Evolutionary conservation across 2,797 vertebrate genomes (phyloP).

Genomic region (Astyanax mexicanus): DNA sequence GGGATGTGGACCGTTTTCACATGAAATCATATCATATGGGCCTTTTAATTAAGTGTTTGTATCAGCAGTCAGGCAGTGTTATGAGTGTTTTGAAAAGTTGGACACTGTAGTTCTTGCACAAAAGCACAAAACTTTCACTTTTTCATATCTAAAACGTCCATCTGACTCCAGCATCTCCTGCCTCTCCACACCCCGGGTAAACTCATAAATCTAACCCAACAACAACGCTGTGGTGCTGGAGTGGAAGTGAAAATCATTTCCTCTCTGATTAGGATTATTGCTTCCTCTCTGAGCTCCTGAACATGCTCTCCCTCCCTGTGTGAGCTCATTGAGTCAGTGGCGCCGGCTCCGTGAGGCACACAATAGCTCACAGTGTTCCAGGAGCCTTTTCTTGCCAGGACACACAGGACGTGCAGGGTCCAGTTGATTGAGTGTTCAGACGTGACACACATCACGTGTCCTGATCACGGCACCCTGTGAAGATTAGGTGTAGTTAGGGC

Average conservation of each 20-base stretch:
- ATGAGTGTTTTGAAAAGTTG: background rate
- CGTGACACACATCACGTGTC: conserved; percentile 21
- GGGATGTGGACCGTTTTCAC: too few species aligned
- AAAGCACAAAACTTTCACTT: background rate
- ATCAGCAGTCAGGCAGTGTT: background rate
- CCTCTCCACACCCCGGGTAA: background rate
- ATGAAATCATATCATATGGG: background rate
- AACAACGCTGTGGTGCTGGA: conserved; percentile 19
- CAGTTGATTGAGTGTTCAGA: conserved; percentile 21
- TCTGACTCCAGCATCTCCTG: background rate
- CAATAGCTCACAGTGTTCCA: conserved; percentile 65
- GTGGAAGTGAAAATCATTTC: conserved; percentile 58
- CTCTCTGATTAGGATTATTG: conserved; percentile 63
- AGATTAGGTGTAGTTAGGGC: background rate
- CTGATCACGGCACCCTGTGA: background rate
- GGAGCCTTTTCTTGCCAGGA: conserved; percentile 21
- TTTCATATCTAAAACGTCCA: background rate
- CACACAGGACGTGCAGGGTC: conserved; percentile 28
- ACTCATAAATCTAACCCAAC: background rate
- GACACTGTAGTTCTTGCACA: background rate
- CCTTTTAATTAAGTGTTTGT: background rate
- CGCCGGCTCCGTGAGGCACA: conserved; percentile 51
- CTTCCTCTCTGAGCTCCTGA: conserved; percentile 60
- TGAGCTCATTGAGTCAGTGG: conserved; percentile 58
- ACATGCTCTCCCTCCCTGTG: conserved; percentile 57